These are phyloP conservation scores for Smithornis capensis DNA, from an alignment of 2,113 vertebrate genomes.

Conservation along the genomic window DNA sequence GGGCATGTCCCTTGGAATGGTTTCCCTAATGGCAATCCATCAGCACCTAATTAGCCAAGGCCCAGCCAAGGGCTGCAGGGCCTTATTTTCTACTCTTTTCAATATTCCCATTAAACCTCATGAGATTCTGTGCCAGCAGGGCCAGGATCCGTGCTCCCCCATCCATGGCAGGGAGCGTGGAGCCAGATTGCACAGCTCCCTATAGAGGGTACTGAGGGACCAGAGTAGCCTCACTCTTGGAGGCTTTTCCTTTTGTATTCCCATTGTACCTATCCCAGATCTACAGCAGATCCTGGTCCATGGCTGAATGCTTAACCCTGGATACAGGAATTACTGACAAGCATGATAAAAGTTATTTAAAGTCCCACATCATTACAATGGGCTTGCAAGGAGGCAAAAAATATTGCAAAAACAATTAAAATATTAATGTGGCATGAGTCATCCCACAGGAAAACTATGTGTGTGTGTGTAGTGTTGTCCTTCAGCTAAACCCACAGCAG, in stretches of 20 bases:
- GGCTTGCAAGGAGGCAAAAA: neutral
- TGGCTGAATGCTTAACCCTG: neutral
- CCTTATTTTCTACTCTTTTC: neutral
- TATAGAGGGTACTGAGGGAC: neutral
- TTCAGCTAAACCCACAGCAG: neutral
- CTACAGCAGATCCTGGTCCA: neutral
- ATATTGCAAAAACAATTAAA: neutral
- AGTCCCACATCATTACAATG: neutral
- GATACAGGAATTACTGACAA: neutral
- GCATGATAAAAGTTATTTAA: accelerated
- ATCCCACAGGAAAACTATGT: neutral
- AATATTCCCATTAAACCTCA: neutral
- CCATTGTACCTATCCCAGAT: neutral
- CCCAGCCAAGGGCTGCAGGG: neutral
- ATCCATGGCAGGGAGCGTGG: neutral
- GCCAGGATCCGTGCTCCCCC: neutral
- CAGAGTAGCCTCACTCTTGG: neutral
- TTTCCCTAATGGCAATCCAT: slow-evolving; percentile 6
- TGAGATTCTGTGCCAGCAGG: neutral
- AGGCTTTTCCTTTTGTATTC: neutral
- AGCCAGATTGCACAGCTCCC: neutral
- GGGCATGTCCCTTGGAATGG: neutral
- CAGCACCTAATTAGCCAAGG: neutral
- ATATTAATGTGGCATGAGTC: neutral
- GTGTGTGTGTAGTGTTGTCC: neutral